A percentile compares a stretch with the other conserved stretches of the same genome.
phyloP scores from a whole-genome alignment of 1,140 invertebrate genomes.

The Elymnias hypermnestra region DNA sequence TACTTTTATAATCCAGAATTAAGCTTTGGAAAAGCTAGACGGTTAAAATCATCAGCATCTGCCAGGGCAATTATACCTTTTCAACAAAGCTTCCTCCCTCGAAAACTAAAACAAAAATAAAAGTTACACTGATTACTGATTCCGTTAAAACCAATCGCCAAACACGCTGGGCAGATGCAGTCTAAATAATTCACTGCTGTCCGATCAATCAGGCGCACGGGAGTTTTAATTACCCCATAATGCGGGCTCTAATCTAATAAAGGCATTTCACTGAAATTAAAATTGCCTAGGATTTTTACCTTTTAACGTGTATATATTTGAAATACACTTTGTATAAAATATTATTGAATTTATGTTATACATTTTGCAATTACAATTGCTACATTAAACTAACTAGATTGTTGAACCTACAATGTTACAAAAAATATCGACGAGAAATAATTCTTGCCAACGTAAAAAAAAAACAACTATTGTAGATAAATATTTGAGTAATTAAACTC shows the following conservation, averaged over 20 bases:
- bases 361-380: no score
- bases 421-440: no score
- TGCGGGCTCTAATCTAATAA: constrained; percentile 17
- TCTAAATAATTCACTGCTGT: constrained; percentile 12
- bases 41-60: neutral
- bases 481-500: neutral
- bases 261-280: constrained; percentile 6
- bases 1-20: no score
- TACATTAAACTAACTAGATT: no score
- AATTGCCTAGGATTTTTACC: neutral
- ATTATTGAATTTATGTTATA: no score
- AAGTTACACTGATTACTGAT: neutral
- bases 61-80: neutral
- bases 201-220: constrained; percentile 14
- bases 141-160: constrained; percentile 9
- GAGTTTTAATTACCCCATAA: constrained; percentile 16
- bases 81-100: neutral
- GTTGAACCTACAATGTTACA: no score
- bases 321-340: no score
- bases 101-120: neutral
- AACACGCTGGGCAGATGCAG: constrained; percentile 7
- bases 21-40: no score
- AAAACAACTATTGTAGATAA: no score
- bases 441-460: no score
- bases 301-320: neutral